Base-by-base conservation (phyloP, 1,140 invertebrate genomes). In the Papilio aristodemus region DNA sequence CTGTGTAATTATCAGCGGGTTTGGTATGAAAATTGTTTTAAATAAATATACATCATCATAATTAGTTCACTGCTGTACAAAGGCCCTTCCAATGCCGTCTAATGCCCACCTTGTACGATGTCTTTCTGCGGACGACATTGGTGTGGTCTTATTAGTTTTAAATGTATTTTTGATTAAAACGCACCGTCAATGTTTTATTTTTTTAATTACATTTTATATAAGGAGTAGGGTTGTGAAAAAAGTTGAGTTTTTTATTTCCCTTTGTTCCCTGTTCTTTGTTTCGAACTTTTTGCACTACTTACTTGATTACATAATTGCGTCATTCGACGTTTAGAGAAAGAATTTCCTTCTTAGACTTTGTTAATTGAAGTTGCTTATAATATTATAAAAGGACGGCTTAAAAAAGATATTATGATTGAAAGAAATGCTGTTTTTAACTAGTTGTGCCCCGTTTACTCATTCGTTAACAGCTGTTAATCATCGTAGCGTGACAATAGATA, bases 241-340 rank as follows among this genome's bases (percentile, higher is more conserved):
- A 54, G 46, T 54, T 25, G 46, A 54, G 46, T 25, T 54, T 54
- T 19, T 54, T 54, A 50, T 17, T 54, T 25, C 46, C 46, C 9
- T 54, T 54, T 22, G 19, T 54, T 25, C 46, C 46, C 19, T 54
- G 9, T 54, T 25, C 46, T 54, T 54, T 54, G 46, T 54, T 22
- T 22, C 46, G 46, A 54, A 54, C 46, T 54, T 54, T 54, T 54
- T 54, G 19, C 46, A 25, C 46, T 54, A 54, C 46, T 54, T 54
- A 54, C 19, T 54, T 54, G 10, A 54, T 54, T 54, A 54, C 46
- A 54, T 54, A 54, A 54, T 54, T 22, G 19, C 19, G 46, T 54
- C 46, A 54, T 54, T 54, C 9, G 46, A 54, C 46, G 46, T 22
- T 54, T 54, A 54, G 14, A 46, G 43, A 46, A 54, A 54, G 46